Base-by-base conservation (phyloP, 2,888 invertebrate genomes). In the Sarcophaga variegata region DNA sequence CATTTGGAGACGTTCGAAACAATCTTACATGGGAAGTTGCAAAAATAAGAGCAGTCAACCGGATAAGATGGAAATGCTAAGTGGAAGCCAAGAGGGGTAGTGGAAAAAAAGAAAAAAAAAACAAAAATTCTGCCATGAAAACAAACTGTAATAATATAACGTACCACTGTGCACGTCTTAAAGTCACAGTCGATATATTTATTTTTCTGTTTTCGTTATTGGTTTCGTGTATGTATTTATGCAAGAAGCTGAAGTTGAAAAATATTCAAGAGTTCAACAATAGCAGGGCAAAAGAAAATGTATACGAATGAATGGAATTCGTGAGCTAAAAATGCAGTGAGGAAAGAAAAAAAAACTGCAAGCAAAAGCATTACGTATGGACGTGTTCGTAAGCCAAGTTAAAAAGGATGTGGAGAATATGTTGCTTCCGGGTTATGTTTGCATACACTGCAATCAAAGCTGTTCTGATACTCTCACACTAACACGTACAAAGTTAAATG, bases 351-450 rank as follows among this genome's bases (percentile, higher is more conserved):
- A 62, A 37, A 10, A 37, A 37, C 20, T 22, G 10, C 8, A 2
- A 37, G 8, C 10, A 37, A 6, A 22, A 75, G 49, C n/a, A 59
- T 14, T 17, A 54, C n/a, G 17, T 45, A 75, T 45, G 75, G 20
- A 87, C 84, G 84, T 84, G 84, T 62, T 79, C 66, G 81, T 67
- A 76, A 82, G 76, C 75, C 71, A 76, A 84, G 70, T 67, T 87
- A 60, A 79, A 72, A 79, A 84, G 87, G 84, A 87, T 87, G 71
- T 72, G 12, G 4, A 79, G 84, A 74, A 85, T 84, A 54, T 75
- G 75, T 76, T 79, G 79, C 76, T 84, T 84, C 87, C 87, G 84
- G 87, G 71, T 82, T 80, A 69, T 85, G 76, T 87, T 87, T 87
- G 75, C 78, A 84, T 84, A 69, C 63, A 79, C 47, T 85, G 79